Conservation (phyloP, 2,113 vertebrate genomes). For the Entelurus aequoreus region DNA sequence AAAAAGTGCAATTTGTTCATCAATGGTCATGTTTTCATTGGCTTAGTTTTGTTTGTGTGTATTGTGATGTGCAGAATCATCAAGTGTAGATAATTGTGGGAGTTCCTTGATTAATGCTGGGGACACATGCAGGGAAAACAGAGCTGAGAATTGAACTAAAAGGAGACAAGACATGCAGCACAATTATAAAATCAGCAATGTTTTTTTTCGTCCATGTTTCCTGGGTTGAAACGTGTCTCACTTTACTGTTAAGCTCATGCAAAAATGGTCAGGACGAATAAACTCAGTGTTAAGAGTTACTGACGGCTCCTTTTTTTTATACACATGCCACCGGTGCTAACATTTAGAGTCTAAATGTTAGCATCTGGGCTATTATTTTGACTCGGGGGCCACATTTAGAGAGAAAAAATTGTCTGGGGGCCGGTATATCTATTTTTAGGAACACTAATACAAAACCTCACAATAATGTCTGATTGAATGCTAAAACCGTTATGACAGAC, state of each 20-base stretch:
- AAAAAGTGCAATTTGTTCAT: too few relatives aligned
- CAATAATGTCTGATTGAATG: too few relatives aligned
- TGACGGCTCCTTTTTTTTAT: slow-evolving; percentile 47
- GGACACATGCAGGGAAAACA: slow-evolving; percentile 25
- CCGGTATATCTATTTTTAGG: too few relatives aligned
- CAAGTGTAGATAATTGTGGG: not conserved
- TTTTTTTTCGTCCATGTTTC: not conserved
- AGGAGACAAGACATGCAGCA: slow-evolving; percentile 29
- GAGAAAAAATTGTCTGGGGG: too few relatives aligned
- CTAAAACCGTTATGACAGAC: too few relatives aligned
- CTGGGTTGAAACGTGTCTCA: not conserved
- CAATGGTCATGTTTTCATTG: too few relatives aligned
- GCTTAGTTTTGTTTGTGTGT: not conserved
- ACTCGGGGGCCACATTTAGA: too few relatives aligned
- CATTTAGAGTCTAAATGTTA: too few relatives aligned
- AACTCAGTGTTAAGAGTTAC: slow-evolving; percentile 52
- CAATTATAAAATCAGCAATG: not conserved
- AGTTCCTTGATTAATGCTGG: not conserved
- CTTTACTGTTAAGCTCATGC: slow-evolving; percentile 38
- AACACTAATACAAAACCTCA: too few relatives aligned
- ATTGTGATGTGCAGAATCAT: slow-evolving; percentile 2
- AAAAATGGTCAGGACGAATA: slow-evolving; percentile 56
- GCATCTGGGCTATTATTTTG: too few relatives aligned
- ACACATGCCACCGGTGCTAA: slow-evolving; percentile 10
- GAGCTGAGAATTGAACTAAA: not conserved